Conservation (phyloP, 1,140 invertebrate genomes). For the Musca domestica region DNA sequence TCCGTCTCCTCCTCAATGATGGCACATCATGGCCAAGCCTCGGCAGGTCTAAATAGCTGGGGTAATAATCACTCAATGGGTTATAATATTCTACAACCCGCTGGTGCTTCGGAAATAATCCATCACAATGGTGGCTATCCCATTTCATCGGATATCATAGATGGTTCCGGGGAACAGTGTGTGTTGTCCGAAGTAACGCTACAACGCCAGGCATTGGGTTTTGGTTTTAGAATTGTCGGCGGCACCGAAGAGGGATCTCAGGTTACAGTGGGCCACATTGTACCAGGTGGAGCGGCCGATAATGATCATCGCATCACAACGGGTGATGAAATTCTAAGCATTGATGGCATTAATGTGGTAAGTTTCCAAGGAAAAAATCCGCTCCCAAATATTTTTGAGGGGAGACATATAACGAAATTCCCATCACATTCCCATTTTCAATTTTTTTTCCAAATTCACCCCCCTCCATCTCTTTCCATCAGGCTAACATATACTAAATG, state of each 20-base stretch:
- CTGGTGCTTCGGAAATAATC: neutral
- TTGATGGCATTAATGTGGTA: slow-evolving; percentile 75
- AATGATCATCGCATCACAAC: slow-evolving; percentile 78
- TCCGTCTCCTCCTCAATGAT: neutral
- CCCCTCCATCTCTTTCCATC: no score
- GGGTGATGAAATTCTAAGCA: slow-evolving; percentile 86
- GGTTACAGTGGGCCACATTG: slow-evolving; percentile 93
- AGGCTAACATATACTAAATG: no score
- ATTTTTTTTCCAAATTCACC: no score
- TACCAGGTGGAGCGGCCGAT: slow-evolving; percentile 87
- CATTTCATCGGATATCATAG: slow-evolving; percentile 31
- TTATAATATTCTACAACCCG: slow-evolving; percentile 21
- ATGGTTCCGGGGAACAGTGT: slow-evolving; percentile 60
- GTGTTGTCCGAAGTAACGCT: slow-evolving; percentile 77
- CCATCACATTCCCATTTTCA: no score
- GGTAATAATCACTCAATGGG: slow-evolving; percentile 22
- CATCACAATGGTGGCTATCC: slow-evolving; percentile 34
- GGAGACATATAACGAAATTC: no score
- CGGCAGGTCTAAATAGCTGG: neutral
- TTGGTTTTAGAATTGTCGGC: slow-evolving; percentile 98
- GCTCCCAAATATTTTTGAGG: no score
- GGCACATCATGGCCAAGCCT: neutral
- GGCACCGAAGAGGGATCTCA: slow-evolving; percentile 96
- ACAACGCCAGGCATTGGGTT: slow-evolving; percentile 79
- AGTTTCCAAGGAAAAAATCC: neutral